These are phyloP conservation scores for Brachymystax lenok DNA, from an alignment of 2,797 vertebrate genomes.

Conservation along the genomic window DNA sequence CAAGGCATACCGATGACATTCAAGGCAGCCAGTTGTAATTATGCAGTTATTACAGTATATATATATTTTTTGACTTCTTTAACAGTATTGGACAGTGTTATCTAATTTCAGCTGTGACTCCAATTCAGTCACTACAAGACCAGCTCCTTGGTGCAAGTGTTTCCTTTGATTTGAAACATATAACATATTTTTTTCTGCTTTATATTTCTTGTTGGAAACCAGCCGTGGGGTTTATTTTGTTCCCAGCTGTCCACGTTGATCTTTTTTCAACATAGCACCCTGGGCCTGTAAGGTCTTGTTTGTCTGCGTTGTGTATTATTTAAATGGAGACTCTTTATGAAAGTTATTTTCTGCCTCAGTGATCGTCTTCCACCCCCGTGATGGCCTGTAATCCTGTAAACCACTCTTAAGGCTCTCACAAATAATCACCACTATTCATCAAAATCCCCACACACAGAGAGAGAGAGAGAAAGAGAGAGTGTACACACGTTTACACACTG, in stretches of 20 bases:
- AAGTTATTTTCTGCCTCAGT: conserved; percentile 59
- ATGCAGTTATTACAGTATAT: too few species aligned
- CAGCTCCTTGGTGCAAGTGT: too few species aligned
- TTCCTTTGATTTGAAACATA: not conserved
- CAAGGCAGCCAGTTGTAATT: not conserved
- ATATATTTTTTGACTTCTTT: too few species aligned
- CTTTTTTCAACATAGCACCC: not conserved
- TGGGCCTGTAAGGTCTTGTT: not conserved
- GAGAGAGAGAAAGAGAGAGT: not conserved
- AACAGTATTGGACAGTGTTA: not conserved
- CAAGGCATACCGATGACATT: not conserved
- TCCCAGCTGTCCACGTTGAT: not conserved
- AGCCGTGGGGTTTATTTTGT: not conserved
- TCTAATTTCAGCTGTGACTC: not conserved
- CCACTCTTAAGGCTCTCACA: not conserved
- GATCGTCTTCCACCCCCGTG: conserved; percentile 27
- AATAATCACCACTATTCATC: not conserved
- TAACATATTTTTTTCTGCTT: not conserved
- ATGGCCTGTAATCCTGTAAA: conserved; percentile 9
- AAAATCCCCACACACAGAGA: not conserved
- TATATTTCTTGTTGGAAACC: not conserved
- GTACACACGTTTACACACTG: not conserved
- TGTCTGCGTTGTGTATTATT: not conserved
- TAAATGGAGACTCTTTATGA: conserved; percentile 18
- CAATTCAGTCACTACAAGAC: not conserved